Conservation (phyloP, 2,113 vertebrate genomes). For the Leptosomus discolor region DNA sequence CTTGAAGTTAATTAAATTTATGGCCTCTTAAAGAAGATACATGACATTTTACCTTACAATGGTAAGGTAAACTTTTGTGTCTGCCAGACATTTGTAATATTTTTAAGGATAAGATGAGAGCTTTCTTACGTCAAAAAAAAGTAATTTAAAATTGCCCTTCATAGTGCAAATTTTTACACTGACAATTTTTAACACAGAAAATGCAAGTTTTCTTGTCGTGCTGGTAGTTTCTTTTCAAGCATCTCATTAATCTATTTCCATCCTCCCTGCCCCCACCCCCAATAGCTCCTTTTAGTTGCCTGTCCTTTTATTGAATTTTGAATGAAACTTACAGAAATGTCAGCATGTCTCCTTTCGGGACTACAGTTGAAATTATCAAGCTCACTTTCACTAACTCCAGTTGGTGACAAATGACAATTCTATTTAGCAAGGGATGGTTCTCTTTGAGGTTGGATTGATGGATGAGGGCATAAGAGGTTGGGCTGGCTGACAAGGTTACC, state of each 20-base stretch:
- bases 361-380: neutral
- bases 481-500: neutral
- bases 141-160: neutral
- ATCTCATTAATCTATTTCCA: neutral
- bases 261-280: accelerated
- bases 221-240: neutral
- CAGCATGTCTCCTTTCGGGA: neutral
- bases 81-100: neutral
- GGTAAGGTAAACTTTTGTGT: neutral
- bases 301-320: neutral
- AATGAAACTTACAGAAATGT: neutral
- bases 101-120: neutral
- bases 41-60: neutral
- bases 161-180: neutral
- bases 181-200: neutral
- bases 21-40: neutral
- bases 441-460: neutral
- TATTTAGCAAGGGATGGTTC: neutral
- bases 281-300: neutral
- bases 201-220: neutral
- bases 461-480: neutral
- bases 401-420: neutral
- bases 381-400: neutral
- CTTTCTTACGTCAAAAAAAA: neutral
- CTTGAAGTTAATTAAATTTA: neutral